These are phyloP conservation scores for Choristoneura rosaceana DNA, from an alignment of 2,888 invertebrate species.

Conservation along the genomic window DNA sequence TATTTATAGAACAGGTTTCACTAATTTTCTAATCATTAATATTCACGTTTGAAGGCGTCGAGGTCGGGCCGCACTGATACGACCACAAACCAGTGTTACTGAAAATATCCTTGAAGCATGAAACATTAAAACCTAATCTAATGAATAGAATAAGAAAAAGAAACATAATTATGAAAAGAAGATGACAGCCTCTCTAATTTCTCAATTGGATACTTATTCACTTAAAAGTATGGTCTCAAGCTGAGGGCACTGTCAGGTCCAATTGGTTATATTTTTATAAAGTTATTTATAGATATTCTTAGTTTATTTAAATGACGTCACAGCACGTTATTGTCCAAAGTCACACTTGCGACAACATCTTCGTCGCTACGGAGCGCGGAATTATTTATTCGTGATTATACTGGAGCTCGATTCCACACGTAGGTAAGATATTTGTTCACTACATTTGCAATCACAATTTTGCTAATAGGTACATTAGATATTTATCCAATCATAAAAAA, in stretches of 20 bases:
- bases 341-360: slow-evolving; percentile 51
- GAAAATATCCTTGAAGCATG: too few relatives aligned
- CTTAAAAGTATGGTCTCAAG: background rate
- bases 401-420: slow-evolving; percentile 1
- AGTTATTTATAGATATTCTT: background rate
- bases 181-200: background rate
- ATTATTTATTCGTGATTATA: slow-evolving; percentile 10
- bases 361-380: background rate
- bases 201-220: too few relatives aligned
- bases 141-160: too few relatives aligned
- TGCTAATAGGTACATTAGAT: background rate
- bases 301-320: slow-evolving; percentile 41
- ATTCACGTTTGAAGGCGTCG: too few relatives aligned
- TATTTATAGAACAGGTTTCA: too few relatives aligned
- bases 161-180: background rate
- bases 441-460: background rate
- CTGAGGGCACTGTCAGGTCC: background rate
- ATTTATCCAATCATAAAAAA: too few relatives aligned
- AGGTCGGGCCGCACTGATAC: too few relatives aligned
- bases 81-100: too few relatives aligned
- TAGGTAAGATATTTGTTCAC: background rate
- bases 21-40: too few relatives aligned
- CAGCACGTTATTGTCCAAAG: slow-evolving; percentile 16
- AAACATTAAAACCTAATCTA: too few relatives aligned
- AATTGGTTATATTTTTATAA: background rate